Base-by-base conservation (phyloP, 2,113 vertebrate genomes). In the Poeciliopsis prolifica region DNA sequence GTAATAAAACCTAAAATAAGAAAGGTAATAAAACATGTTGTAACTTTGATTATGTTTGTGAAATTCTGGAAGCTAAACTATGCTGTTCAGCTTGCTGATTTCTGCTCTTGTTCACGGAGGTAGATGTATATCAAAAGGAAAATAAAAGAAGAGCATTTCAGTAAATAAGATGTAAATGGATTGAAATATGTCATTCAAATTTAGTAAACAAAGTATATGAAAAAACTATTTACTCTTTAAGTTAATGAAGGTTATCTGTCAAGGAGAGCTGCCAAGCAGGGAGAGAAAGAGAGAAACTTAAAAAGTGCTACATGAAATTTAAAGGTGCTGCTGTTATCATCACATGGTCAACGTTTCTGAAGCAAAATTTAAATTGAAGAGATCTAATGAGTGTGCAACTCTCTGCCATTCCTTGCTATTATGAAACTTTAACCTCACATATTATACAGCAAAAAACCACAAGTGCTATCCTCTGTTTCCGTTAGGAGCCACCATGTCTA, bases 401-500 rank as follows among this genome's bases (percentile, higher is more conserved):
- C 51, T 9, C 22, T 2, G 48, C 51, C 7, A n/a, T 11, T 19
- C 51, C 51, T 24, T 5, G 2, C 22, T n/a, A 58, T 11, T 8
- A n/a, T n/a, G 22, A 58, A 58, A 24, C 51, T 58, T 58, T 58
- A 58, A 58, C 22, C 19, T 24, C 48, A 7, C 48, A 64, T 14
- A 64, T 22, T 64, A 6, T 65, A 30, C 33, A 65, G 31, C 31
- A 12, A 10, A 24, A 35, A 65, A 19, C 9, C 8, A 19, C 24
- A 31, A 22, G 19, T 60, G 4, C 11, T 29, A 11, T 14, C 13
- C n/a, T 80, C 35, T 68, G 77, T 80, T 70, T 63, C 29, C 22
- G 30, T 63, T 87, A 92, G 86, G 89, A 33, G 78, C 77, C 84
- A 88, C 87, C 90, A 96, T 97, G 95, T 92, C 96, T 30, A 86